These are phyloP conservation scores for Beroe forskalii DNA, from an alignment of 37 sponge, comb jelly and placozoan genomes.

Conservation along the genomic window DNA sequence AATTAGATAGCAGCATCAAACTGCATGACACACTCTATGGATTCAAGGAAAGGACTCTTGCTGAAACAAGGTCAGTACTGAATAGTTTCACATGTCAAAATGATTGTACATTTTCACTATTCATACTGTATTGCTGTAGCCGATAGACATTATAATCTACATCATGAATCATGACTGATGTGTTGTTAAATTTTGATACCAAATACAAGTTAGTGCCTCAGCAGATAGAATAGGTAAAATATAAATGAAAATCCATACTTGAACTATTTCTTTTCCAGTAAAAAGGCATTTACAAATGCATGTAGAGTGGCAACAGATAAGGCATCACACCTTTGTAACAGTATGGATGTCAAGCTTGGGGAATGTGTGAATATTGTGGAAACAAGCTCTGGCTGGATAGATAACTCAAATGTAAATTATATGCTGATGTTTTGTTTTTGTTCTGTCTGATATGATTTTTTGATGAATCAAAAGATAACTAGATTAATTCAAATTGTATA, in stretches of 20 bases:
- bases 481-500: too few species aligned
- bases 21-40: slow-evolving; percentile 47
- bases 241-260: too few species aligned
- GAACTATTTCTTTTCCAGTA: too few species aligned
- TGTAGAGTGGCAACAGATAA: slow-evolving; percentile 57
- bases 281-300: slow-evolving; percentile 39
- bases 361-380: slow-evolving; percentile 37
- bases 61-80: slow-evolving; percentile 54
- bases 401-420: background rate
- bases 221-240: too few species aligned
- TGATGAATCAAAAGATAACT: too few species aligned
- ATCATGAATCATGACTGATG: too few species aligned
- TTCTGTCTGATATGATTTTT: too few species aligned
- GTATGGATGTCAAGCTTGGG: slow-evolving; percentile 52
- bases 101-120: too few species aligned
- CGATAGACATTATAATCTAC: too few species aligned
- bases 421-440: background rate
- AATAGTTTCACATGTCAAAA: background rate
- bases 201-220: too few species aligned
- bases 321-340: slow-evolving; percentile 39
- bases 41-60: slow-evolving; percentile 51
- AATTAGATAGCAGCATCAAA: slow-evolving; percentile 32
- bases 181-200: too few species aligned
- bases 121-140: too few species aligned
- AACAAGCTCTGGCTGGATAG: background rate